Base-by-base conservation (phyloP, 2,888 invertebrate genomes). In the Eurois occulta region DNA sequence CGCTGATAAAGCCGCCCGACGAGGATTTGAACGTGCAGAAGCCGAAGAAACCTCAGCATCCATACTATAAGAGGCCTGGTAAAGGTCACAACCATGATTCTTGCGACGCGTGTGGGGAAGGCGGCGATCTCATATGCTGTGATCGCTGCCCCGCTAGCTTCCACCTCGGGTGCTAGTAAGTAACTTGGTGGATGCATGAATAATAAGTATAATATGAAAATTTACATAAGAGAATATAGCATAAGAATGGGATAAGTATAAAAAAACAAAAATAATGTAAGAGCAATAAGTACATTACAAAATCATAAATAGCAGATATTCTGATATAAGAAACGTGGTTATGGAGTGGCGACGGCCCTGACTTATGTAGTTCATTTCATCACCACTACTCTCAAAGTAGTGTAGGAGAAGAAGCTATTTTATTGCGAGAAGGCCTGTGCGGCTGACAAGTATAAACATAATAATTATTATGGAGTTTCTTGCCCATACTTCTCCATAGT, bases 81-180 rank as follows among this genome's bases (percentile, higher is more conserved):
- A 98, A 98, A 91, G 98, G 98, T 13, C 98, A 98, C 91, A 99
- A 99, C 95, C 98, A 98, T 92, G 99, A 99, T 92, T 98, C 98
- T 86, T 99, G 99, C 93, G 99, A 99, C 96, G 98, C 99, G 75
- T 99, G 99, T 93, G 97, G 98, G 74, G 99, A 99, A 96, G 99
- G 99, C 52, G 99, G 99, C 5, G 99, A 99, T 94, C 96, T 99
- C 58, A 98, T 99, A 78, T 99, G 99, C 94, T 99, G 99, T 94
- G 99, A 99, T 94, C 98, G 98, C 84, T 99, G 99, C 91, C 99
- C 99, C 1, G 99, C 99, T 48, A 99, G 99, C 83, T 99, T 99
- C 95, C 99, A 99, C 96, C 97, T 99, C 79, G 98, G 98, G 89
- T 99, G 99, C 97, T 99, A 99, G 99, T 99, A 95, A 98, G 97